phyloP scores from a whole-genome alignment of 1,140 invertebrate genomes.

The Aphidius ervi region DNA sequence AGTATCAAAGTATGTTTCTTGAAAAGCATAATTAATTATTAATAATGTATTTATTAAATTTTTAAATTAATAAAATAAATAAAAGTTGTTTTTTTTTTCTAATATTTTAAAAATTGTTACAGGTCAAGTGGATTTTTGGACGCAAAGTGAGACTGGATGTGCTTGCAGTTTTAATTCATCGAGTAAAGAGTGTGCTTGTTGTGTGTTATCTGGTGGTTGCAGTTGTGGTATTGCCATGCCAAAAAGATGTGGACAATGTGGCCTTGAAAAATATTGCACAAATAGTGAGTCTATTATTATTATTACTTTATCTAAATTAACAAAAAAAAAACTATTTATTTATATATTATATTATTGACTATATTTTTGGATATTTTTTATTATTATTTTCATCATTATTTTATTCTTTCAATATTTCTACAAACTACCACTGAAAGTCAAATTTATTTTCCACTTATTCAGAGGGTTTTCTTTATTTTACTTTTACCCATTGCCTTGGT shows the following conservation, averaged over 20 bases:
- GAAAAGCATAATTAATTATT: too few species aligned
- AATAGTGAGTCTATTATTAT: constrained; percentile 60
- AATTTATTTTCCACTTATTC: too few species aligned
- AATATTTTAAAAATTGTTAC: constrained; percentile 33
- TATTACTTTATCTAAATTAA: background rate
- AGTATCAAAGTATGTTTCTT: too few species aligned
- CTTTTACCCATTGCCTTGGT: too few species aligned
- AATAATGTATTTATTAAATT: too few species aligned
- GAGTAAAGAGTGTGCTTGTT: constrained; percentile 68
- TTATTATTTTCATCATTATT: too few species aligned
- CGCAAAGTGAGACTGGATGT: constrained; percentile 67
- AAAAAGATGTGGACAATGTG: constrained; percentile 73
- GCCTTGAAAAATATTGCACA: constrained; percentile 69
- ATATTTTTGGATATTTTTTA: too few species aligned
- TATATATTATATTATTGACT: too few species aligned
- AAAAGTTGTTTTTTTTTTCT: constrained; percentile 2
- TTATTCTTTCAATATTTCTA: too few species aligned
- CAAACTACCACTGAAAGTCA: too few species aligned
- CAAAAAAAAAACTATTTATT: too few species aligned
- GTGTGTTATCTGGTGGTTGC: constrained; percentile 72
- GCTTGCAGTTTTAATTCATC: constrained; percentile 58
- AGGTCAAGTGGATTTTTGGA: constrained; percentile 81
- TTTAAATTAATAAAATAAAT: constrained; percentile 1
- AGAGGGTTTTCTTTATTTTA: too few species aligned
- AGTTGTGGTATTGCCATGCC: constrained; percentile 66